A percentile compares a stretch with the other conserved stretches of the same genome.
These are phyloP conservation scores for Mizuhopecten yessoensis DNA, from an alignment of 1,140 invertebrate species.

Conservation along the genomic window DNA sequence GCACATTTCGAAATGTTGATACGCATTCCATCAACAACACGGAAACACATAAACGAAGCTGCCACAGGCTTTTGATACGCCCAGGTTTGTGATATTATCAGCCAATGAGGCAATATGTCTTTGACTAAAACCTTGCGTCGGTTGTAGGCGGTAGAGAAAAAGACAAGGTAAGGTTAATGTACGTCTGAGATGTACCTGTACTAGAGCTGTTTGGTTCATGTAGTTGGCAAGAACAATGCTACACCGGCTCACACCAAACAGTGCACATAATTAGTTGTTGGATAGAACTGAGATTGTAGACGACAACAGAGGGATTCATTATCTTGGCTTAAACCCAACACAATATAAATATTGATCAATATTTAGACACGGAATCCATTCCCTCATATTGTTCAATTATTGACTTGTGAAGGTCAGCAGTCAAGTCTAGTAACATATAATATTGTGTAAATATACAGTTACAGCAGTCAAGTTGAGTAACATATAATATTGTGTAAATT, in stretches of 20 bases:
- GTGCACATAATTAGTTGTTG: background rate
- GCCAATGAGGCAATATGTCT: background rate
- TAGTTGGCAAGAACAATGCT: background rate
- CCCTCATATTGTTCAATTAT: background rate
- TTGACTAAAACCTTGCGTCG: background rate
- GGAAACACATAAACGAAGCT: background rate
- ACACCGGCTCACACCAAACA: background rate
- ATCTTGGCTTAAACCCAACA: background rate
- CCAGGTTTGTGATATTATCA: background rate
- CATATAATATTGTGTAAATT: no score
- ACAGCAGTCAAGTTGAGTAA: no score
- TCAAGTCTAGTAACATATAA: background rate
- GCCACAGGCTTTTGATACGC: background rate
- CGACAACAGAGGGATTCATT: background rate
- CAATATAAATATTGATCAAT: constrained; percentile 35
- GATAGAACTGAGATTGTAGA: background rate
- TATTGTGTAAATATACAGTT: no score
- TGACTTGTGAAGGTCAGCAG: constrained; percentile 1
- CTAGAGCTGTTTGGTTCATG: background rate
- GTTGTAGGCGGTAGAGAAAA: background rate
- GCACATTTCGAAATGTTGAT: background rate
- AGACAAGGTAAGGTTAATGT: background rate
- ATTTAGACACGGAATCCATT: background rate
- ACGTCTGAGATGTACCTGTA: background rate
- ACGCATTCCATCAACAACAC: background rate